Conservation (phyloP, 2,797 vertebrate species). For the Oryzias dopingdopingensis region DNA sequence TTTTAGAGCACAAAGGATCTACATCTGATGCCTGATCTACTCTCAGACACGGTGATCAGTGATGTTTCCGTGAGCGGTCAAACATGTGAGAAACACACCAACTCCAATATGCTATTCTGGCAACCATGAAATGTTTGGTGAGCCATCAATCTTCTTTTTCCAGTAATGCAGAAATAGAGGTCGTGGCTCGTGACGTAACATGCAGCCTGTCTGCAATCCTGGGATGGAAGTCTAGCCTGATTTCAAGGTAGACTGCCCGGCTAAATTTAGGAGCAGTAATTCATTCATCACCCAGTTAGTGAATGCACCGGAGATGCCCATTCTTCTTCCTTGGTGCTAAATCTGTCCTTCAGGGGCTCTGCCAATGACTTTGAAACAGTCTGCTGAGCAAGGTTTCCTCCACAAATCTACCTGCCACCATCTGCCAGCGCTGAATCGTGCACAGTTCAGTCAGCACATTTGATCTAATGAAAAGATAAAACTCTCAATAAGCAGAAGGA, state of each 20-base stretch:
- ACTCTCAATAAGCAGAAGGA: neutral
- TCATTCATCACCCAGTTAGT: constrained; percentile 79
- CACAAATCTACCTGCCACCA: constrained; percentile 44
- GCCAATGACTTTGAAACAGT: constrained; percentile 74
- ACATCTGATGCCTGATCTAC: neutral
- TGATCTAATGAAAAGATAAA: constrained; percentile 22
- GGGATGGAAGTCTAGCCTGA: constrained; percentile 70
- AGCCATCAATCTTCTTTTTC: constrained; percentile 63
- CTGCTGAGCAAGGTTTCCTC: constrained; percentile 60
- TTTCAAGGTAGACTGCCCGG: constrained; percentile 81
- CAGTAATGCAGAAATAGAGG: constrained; percentile 65
- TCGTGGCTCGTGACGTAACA: constrained; percentile 62
- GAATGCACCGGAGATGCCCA: constrained; percentile 72
- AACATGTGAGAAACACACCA: constrained; percentile 40
- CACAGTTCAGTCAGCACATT: constrained; percentile 16
- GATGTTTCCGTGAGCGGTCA: constrained; percentile 16
- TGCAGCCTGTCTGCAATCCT: constrained; percentile 49
- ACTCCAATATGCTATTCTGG: constrained; percentile 54
- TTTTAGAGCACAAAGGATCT: neutral
- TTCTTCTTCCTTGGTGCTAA: constrained; percentile 73
- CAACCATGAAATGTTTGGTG: constrained; percentile 63
- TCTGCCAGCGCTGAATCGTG: constrained; percentile 2
- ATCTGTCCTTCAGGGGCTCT: constrained; percentile 78
- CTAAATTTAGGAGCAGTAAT: constrained; percentile 79
- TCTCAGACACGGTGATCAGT: constrained; percentile 13